Evolutionary conservation across 2,113 vertebrate species (phyloP).

Genomic region (Pluvianellus socialis): DNA sequence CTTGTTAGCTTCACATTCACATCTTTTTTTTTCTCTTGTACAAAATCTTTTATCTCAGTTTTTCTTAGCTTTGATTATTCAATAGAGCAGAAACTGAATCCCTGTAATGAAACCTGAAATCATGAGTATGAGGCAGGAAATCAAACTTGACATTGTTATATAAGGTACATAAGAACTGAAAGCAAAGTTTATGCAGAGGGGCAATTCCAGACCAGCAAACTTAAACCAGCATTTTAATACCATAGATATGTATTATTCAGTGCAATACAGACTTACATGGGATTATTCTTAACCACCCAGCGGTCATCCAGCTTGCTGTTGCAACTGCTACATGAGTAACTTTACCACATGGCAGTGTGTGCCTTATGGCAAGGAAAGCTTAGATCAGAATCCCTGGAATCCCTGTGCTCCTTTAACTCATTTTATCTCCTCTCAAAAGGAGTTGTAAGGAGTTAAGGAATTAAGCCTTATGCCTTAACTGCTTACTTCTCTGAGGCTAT

Average conservation of each 20-base stretch:
- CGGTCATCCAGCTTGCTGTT: not conserved
- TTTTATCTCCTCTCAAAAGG: not conserved
- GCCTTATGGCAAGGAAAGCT: not conserved
- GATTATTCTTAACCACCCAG: not conserved
- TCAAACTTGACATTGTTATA: conserved; percentile 15
- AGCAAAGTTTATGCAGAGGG: not conserved
- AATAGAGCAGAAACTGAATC: not conserved
- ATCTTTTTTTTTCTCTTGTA: not conserved
- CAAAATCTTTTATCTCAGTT: not conserved
- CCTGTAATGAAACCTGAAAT: conserved; percentile 34
- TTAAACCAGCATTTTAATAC: not conserved
- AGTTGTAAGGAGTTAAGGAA: not conserved
- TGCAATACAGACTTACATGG: not conserved
- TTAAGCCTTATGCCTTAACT: not conserved
- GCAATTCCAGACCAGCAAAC: not conserved
- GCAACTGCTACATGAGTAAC: not conserved
- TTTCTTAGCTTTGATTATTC: conserved; percentile 13
- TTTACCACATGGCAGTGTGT: not conserved
- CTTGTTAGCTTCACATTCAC: not conserved
- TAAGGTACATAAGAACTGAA: not conserved
- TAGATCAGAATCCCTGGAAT: not conserved
- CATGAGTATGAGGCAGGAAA: conserved; percentile 12
- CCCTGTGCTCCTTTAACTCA: not conserved
- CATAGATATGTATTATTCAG: not conserved
- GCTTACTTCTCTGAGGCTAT: not conserved